Percentiles rank a stretch among this genome's conserved stretches.
These are phyloP conservation scores for Cladopsammia gracilis DNA, from an alignment of 64 coral and sea anemone genomes.

Conservation along the genomic window DNA sequence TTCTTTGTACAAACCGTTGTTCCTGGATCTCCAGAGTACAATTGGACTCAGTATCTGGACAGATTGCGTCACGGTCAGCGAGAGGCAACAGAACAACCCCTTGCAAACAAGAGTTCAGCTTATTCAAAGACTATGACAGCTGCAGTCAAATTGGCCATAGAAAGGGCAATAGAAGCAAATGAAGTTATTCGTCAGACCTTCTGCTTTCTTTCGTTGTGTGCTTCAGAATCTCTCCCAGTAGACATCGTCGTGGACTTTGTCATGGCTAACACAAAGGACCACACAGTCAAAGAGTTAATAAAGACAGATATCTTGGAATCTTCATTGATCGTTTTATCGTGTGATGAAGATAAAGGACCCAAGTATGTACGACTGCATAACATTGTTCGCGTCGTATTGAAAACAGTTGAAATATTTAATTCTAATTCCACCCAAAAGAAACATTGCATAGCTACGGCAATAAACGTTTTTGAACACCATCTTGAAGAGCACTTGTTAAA, in stretches of 20 bases:
- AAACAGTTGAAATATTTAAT: too few species aligned
- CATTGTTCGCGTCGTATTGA: too few species aligned
- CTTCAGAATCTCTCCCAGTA: conserved; percentile 25
- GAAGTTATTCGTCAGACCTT: conserved; percentile 42
- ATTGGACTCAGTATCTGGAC: neutral
- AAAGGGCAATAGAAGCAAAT: neutral
- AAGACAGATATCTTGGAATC: too few species aligned
- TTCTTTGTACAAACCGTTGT: conserved; percentile 15
- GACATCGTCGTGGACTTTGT: conserved; percentile 4
- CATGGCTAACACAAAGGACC: too few species aligned
- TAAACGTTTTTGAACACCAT: too few species aligned
- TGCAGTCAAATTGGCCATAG: conserved; percentile 41
- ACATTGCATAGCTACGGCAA: too few species aligned
- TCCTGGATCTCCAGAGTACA: neutral
- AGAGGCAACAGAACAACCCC: neutral
- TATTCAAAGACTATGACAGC: conserved; percentile 35
- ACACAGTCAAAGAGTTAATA: too few species aligned
- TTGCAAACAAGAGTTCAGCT: neutral
- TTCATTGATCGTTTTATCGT: too few species aligned
- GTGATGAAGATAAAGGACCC: too few species aligned
- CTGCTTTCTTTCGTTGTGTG: conserved; percentile 18
- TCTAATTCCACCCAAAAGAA: too few species aligned
- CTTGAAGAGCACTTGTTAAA: conserved; percentile 12
- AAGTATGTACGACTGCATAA: neutral
- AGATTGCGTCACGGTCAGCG: neutral